These are phyloP conservation scores for Sanderia malayensis DNA, from an alignment of 30 jellyfish, hydroid and myxozoan species.

Conservation along the genomic window DNA sequence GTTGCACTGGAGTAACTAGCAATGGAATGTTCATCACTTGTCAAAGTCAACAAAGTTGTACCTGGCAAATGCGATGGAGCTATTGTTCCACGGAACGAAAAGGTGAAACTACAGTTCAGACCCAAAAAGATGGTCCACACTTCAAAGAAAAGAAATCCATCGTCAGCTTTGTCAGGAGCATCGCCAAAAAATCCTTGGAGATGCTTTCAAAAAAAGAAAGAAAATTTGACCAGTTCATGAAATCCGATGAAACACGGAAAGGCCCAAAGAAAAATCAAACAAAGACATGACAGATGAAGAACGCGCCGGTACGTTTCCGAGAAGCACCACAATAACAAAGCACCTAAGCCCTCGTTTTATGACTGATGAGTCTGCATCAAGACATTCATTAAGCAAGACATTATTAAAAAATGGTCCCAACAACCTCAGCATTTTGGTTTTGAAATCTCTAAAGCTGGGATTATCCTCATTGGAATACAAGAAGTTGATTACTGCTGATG, in stretches of 20 bases:
- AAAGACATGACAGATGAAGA: neutral
- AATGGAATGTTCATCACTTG: constrained; percentile 4
- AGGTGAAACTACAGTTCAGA: constrained; percentile 2
- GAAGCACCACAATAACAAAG: neutral
- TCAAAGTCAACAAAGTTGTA: neutral
- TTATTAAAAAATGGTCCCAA: constrained; percentile 1
- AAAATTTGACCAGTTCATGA: too few species aligned
- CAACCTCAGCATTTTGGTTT: constrained; percentile 7
- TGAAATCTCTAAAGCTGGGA: constrained; percentile 4
- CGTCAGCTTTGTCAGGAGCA: constrained; percentile 13
- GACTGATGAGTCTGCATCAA: neutral
- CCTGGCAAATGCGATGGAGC: neutral
- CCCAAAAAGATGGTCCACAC: constrained; percentile 11
- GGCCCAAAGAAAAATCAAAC: too few species aligned
- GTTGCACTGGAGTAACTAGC: neutral
- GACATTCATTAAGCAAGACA: neutral
- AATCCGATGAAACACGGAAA: too few species aligned
- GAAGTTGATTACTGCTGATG: constrained; percentile 11
- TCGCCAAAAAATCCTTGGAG: constrained; percentile 11
- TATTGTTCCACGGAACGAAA: neutral
- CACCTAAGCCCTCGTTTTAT: neutral
- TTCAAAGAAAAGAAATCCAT: constrained; percentile 4
- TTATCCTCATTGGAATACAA: neutral
- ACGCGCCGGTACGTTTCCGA: neutral
- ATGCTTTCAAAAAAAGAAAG: constrained; percentile 1